Conservation (phyloP, 2,888 invertebrate species). For the Vanessa cardui region DNA sequence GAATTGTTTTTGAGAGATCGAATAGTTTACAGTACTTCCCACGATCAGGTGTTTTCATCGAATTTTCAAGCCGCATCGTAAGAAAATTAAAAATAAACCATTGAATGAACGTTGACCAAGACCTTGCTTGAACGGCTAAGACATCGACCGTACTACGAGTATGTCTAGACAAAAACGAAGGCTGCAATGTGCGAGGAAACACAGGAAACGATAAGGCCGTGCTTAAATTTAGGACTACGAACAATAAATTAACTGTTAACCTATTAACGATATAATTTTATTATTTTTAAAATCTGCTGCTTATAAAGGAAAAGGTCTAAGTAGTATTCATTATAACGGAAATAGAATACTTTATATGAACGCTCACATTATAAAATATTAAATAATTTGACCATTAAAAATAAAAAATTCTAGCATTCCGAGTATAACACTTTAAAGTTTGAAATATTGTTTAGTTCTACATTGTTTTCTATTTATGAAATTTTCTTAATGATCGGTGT, state of each 20-base stretch:
- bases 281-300: too few species aligned
- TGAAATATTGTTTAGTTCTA: too few species aligned
- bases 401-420: too few species aligned
- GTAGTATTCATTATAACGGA: too few species aligned
- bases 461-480: too few species aligned
- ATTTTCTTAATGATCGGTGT: too few species aligned
- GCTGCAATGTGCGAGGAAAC: slow-evolving; percentile 39
- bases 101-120: slow-evolving; percentile 59
- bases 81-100: slow-evolving; percentile 57
- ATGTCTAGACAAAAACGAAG: slow-evolving; percentile 44
- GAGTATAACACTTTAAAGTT: too few species aligned
- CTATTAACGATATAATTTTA: too few species aligned
- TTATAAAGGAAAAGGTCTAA: too few species aligned
- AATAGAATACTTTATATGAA: too few species aligned
- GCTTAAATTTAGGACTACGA: background rate
- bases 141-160: slow-evolving; percentile 54
- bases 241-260: background rate
- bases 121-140: slow-evolving; percentile 51
- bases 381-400: too few species aligned
- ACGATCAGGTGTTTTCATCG: slow-evolving; percentile 40
- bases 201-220: slow-evolving; percentile 13
- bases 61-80: slow-evolving; percentile 37
- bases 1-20: slow-evolving; percentile 5
- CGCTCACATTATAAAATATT: too few species aligned
- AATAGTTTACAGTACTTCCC: slow-evolving; percentile 28